These are phyloP conservation scores for Lamprotornis superbus DNA, from an alignment of 2,113 vertebrate species.

Conservation along the genomic window DNA sequence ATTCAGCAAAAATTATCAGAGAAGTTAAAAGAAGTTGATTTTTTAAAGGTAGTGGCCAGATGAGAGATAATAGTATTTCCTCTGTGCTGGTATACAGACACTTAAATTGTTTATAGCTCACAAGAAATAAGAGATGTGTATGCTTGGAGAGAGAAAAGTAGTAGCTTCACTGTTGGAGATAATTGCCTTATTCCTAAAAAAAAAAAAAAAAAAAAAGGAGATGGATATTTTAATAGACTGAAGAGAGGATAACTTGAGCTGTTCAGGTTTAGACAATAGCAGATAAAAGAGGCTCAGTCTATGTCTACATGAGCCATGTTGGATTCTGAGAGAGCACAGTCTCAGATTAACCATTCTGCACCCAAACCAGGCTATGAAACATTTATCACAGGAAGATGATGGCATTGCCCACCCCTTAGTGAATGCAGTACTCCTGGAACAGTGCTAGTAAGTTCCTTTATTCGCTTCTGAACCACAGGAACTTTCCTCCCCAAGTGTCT, in stretches of 20 bases:
- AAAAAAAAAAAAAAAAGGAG: neutral
- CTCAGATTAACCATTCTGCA: neutral
- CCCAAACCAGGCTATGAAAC: neutral
- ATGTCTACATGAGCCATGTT: accelerated
- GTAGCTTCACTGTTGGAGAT: neutral
- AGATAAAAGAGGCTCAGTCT: neutral
- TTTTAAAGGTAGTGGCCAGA: neutral
- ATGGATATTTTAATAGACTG: neutral
- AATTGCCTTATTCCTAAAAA: neutral
- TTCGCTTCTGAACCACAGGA: neutral
- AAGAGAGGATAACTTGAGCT: neutral
- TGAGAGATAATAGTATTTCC: neutral
- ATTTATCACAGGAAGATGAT: neutral
- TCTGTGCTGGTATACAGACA: neutral
- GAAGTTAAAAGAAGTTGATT: neutral
- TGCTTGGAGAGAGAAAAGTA: neutral
- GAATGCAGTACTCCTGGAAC: neutral
- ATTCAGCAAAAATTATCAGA: neutral
- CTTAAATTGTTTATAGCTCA: neutral
- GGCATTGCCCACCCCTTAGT: neutral
- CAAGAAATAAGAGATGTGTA: neutral
- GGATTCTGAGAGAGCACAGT: neutral
- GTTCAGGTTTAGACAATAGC: neutral
- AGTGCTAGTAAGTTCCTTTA: neutral
- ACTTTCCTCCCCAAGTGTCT: neutral